phyloP scores from a whole-genome alignment of 1,140 invertebrate species.

The Tetranychus cinnabarinus region DNA sequence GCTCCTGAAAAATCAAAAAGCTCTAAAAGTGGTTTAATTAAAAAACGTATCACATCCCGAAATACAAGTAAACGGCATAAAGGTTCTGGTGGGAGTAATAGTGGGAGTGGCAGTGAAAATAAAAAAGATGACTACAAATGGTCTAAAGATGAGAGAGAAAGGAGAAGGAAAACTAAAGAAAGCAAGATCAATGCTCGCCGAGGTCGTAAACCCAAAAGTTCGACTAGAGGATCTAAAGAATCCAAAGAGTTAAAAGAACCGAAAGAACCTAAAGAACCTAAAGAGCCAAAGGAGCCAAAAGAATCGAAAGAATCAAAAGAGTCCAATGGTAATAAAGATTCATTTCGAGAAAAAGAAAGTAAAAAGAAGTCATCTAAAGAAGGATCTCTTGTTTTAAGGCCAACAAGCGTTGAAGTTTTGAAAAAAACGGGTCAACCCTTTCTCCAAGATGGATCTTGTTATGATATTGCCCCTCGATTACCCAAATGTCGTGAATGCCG shows the following conservation, averaged over 20 bases:
- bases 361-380: slow-evolving; percentile 19
- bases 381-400: slow-evolving; percentile 39
- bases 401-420: slow-evolving; percentile 36
- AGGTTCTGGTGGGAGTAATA: slow-evolving; percentile 38
- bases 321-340: not conserved
- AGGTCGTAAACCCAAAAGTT: slow-evolving; percentile 5
- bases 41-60: not conserved
- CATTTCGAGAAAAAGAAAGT: not conserved
- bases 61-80: slow-evolving; percentile 13
- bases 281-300: too few relatives aligned
- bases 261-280: too few relatives aligned
- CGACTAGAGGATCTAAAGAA: not conserved
- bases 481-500: slow-evolving; percentile 76
- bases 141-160: slow-evolving; percentile 7
- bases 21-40: not conserved
- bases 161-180: slow-evolving; percentile 7
- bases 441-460: slow-evolving; percentile 58
- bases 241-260: not conserved
- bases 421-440: slow-evolving; percentile 56
- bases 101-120: slow-evolving; percentile 22
- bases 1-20: slow-evolving; percentile 10
- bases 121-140: not conserved
- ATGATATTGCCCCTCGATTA: slow-evolving; percentile 58
- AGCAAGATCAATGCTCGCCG: not conserved
- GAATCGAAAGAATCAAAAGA: not conserved